Percentiles rank a stretch among this genome's conserved stretches.
These are phyloP conservation scores for Hydrocynus forskahlii DNA, from an alignment of 2,797 vertebrate genomes.

Conservation along the genomic window DNA sequence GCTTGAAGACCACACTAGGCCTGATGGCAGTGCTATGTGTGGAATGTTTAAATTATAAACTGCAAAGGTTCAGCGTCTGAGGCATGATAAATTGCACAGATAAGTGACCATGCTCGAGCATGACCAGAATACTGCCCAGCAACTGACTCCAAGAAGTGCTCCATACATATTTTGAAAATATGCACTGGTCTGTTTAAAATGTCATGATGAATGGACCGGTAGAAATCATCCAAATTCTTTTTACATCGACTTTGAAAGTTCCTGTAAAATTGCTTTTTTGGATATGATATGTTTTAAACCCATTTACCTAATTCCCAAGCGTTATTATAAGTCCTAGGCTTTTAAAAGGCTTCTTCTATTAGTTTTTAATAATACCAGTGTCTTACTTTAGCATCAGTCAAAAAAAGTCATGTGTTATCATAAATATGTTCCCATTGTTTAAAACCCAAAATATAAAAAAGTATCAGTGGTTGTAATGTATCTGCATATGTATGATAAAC, in stretches of 20 bases:
- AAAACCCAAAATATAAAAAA: neutral
- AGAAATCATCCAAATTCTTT: too few relatives aligned
- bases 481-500: too few relatives aligned
- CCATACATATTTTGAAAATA: too few relatives aligned
- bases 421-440: neutral
- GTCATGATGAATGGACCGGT: too few relatives aligned
- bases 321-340: neutral
- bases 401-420: neutral
- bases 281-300: neutral
- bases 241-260: too few relatives aligned
- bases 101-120: conserved; percentile 1
- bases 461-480: too few relatives aligned
- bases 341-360: neutral
- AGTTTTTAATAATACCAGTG: neutral
- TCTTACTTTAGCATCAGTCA: too few relatives aligned
- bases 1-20: neutral
- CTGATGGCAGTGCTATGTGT: conserved; percentile 5
- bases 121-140: neutral
- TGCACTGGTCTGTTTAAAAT: too few relatives aligned
- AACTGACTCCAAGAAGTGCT: neutral
- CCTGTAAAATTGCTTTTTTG: too few relatives aligned
- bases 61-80: neutral
- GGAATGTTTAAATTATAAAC: neutral
- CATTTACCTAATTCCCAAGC: too few relatives aligned
- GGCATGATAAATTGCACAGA: neutral